These are phyloP conservation scores for Orestias chungarensis DNA, from an alignment of 2,797 vertebrate genomes.

Conservation along the genomic window DNA sequence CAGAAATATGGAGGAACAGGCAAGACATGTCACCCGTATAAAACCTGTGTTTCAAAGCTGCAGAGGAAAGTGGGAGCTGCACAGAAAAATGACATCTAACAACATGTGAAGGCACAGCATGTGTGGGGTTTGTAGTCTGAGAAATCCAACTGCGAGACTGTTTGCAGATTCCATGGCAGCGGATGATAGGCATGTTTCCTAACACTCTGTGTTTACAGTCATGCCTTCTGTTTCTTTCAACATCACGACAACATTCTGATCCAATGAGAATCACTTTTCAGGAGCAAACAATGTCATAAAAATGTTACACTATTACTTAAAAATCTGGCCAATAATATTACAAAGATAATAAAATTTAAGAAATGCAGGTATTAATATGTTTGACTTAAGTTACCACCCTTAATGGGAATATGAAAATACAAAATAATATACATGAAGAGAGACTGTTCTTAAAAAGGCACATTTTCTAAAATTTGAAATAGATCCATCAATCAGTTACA, in stretches of 20 bases:
- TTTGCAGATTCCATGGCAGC: conserved; percentile 31
- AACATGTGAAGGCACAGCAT: conserved; percentile 2
- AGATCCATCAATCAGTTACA: not conserved
- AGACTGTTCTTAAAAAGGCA: not conserved
- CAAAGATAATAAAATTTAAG: not conserved
- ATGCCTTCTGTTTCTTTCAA: not conserved
- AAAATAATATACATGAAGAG: not conserved
- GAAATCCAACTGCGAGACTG: conserved; percentile 26
- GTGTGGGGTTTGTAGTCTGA: conserved; percentile 25
- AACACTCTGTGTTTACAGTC: conserved; percentile 1
- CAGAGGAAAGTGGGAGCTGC: conserved; percentile 41
- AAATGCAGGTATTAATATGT: not conserved
- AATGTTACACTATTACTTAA: not conserved
- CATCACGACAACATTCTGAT: not conserved
- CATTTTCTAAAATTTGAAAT: not conserved
- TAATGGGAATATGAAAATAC: not conserved
- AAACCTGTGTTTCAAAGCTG: conserved; percentile 61
- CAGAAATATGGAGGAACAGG: conserved; percentile 68
- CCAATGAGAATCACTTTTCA: not conserved
- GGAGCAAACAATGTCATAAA: not conserved
- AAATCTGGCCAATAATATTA: not conserved
- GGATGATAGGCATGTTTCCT: conserved; percentile 25
- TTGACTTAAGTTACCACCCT: not conserved
- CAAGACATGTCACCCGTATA: conserved; percentile 65
- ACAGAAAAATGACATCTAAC: conserved; percentile 41